Evolutionary conservation across 2,113 vertebrate genomes (phyloP), one percentile per base, ranked within the genome.

Genomic region (Spermophilus dauricus): DNA sequence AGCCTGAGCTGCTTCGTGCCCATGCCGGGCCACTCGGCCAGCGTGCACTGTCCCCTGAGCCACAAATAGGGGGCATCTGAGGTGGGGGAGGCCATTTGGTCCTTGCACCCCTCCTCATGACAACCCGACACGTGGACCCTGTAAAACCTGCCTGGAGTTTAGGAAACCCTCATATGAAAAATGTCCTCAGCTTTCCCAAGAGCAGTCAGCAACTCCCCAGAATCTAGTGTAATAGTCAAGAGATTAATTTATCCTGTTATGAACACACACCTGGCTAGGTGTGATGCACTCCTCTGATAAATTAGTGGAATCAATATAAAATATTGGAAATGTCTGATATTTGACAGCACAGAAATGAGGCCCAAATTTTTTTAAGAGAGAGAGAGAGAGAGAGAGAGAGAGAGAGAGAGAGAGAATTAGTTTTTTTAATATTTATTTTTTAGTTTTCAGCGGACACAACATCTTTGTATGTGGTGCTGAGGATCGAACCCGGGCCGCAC

Each of bases 301-400:
- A 91, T 94, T 45, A 92, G 93, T 45, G 84, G 58, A 63, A 91
- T 95, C 39, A 18, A 86, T 95, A 56, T 76, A 78, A 97, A 97
- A 93, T 89, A 89, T 70, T 86, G 28, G 51, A 70, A 75, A 76
- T 0, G 0, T 63, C 90, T 95, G 83, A 65, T 65, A n/a, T 91
- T 75, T 84, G 80, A 84, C 69, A 89, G 91, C 91, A 53, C 12
- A 88, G 53, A 70, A 84, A 58, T 56, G 26, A 58, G 80, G 16
- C 32, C 76, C 91, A 97, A 56, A 58, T 88, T 45, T 45, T 45
- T 45, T 45, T 42, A 4, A 42, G 39, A 42, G 39, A 42, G 5
- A 42, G 42, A 42, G 37, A 37, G 37, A 37, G 37, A 37, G 37
- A 37, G 37, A 37, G 37, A 37, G 37, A 37, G 42, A 42, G 5